Evolutionary conservation across 2,113 vertebrate genomes (phyloP).

Genomic region (Butorides virescens): DNA sequence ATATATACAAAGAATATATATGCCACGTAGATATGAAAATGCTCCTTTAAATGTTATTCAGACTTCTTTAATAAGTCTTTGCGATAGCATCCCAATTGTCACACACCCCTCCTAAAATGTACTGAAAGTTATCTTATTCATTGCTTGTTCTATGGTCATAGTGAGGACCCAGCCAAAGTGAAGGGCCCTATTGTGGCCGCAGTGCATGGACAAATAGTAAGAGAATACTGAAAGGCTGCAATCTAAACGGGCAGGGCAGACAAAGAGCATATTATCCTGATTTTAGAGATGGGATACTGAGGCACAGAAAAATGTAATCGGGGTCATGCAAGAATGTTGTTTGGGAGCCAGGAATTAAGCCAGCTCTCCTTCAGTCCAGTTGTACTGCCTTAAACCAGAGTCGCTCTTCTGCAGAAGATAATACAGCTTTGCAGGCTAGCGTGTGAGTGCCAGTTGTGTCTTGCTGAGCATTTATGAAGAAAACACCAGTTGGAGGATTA

Average conservation of each 20-base stretch:
- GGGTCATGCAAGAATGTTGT: slow-evolving; percentile 37
- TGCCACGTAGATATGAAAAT: neutral
- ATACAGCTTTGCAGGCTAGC: neutral
- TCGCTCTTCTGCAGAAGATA: neutral
- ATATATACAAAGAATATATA: neutral
- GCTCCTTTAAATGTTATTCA: neutral
- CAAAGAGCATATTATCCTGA: slow-evolving; percentile 55
- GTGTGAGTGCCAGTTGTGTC: neutral
- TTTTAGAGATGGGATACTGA: slow-evolving; percentile 63
- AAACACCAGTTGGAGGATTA: slow-evolving; percentile 5
- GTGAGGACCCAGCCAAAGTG: slow-evolving; percentile 4
- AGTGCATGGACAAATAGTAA: slow-evolving; percentile 42
- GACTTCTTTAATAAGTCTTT: neutral
- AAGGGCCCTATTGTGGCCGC: slow-evolving; percentile 35
- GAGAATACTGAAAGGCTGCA: slow-evolving; percentile 40
- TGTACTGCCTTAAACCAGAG: neutral
- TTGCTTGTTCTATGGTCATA: neutral
- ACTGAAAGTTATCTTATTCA: neutral
- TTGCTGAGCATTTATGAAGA: slow-evolving; percentile 38
- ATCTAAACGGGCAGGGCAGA: slow-evolving; percentile 45
- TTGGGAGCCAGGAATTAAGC: slow-evolving; percentile 19
- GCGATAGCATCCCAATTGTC: neutral
- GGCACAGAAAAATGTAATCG: slow-evolving; percentile 56
- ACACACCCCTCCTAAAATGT: neutral
- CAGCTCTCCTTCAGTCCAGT: neutral